Conservation (phyloP, 2,888 invertebrate genomes). For the Dasypolia templi region DNA sequence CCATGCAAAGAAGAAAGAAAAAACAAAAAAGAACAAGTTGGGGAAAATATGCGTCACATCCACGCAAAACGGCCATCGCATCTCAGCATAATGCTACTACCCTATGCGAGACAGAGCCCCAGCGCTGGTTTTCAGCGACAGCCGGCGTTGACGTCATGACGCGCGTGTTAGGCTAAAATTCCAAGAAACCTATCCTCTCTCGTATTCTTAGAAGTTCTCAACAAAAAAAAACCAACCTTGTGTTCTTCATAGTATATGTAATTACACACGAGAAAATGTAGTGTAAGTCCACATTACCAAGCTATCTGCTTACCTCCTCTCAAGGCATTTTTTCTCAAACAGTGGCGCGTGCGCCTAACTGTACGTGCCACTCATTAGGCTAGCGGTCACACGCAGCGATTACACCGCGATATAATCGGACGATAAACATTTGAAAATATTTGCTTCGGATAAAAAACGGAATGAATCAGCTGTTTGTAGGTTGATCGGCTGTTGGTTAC, state of each 20-base stretch:
- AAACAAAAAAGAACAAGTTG: no score
- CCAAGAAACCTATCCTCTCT: not conserved
- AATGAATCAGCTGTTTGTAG: conserved; percentile 56
- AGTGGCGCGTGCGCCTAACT: conserved; percentile 72
- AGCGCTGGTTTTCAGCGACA: no score
- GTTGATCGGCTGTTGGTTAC: conserved; percentile 17
- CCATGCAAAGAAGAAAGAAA: no score
- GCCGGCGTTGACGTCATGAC: no score
- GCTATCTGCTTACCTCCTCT: conserved; percentile 1
- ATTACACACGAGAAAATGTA: not conserved
- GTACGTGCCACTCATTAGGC: conserved; percentile 78
- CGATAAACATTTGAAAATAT: conserved; percentile 54
- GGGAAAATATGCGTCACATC: no score
- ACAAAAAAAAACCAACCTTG: not conserved
- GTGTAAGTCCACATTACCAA: not conserved
- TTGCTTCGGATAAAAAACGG: conserved; percentile 51
- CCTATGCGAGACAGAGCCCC: no score
- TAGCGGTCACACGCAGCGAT: conserved; percentile 63
- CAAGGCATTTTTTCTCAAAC: conserved; percentile 34
- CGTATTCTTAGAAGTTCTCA: no score
- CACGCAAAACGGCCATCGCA: no score
- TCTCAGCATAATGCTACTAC: no score
- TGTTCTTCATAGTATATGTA: not conserved
- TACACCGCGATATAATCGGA: conserved; percentile 56
- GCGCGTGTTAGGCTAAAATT: no score